Conservation (phyloP, 2,113 vertebrate species). For the Antigone vipio region DNA sequence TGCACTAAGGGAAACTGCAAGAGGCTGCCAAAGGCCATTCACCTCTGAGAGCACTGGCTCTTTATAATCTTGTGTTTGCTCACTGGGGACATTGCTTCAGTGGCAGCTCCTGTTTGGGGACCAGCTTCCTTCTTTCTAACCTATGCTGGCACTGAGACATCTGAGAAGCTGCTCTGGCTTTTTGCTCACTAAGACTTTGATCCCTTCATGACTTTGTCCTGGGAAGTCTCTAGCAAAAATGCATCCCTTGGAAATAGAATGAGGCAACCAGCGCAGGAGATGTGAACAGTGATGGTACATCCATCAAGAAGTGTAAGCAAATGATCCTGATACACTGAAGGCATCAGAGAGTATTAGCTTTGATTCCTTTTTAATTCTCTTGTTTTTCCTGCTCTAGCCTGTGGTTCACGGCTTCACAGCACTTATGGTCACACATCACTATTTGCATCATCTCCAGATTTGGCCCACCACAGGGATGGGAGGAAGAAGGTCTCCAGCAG, state of each 20-base stretch:
- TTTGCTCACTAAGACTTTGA: not conserved
- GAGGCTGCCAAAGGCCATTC: not conserved
- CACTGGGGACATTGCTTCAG: not conserved
- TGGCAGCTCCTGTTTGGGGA: not conserved
- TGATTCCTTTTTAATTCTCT: not conserved
- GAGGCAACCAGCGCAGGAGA: not conserved
- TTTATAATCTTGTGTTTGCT: not conserved
- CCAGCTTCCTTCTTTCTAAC: not conserved
- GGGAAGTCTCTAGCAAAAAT: not conserved
- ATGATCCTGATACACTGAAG: not conserved
- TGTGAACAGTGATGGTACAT: not conserved
- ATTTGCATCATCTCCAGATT: not conserved
- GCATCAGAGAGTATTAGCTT: not conserved
- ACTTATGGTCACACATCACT: not conserved
- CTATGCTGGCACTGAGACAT: not conserved
- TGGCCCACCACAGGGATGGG: not conserved
- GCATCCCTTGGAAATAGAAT: not conserved
- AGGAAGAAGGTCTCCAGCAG: slow-evolving; percentile 48
- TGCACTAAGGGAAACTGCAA: not conserved
- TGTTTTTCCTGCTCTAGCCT: not conserved
- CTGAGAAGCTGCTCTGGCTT: not conserved
- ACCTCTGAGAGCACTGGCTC: not conserved
- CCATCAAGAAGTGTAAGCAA: not conserved
- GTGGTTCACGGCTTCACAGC: not conserved
- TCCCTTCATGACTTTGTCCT: not conserved